Conservation (phyloP, 2,888 invertebrate genomes). For the Amitus sp. region DNA sequence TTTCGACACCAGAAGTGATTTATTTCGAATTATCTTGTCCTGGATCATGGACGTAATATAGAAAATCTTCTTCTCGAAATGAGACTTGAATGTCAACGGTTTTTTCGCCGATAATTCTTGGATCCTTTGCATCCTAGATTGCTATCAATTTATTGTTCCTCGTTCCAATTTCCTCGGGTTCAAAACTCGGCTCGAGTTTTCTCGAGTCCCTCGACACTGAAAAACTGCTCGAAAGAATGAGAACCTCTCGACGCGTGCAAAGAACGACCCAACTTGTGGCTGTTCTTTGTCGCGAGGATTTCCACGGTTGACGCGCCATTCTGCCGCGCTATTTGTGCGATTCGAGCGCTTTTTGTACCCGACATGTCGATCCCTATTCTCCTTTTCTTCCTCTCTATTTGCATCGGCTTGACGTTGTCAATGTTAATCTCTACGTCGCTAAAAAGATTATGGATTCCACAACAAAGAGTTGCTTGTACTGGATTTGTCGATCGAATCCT, state of each 20-base stretch:
- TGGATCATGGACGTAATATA: neutral
- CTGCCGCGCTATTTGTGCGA: constrained; percentile 17
- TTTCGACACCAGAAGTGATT: constrained; percentile 1
- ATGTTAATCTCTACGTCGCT: constrained; percentile 15
- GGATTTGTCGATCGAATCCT: constrained; percentile 3
- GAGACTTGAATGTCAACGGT: no score
- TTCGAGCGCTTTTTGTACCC: constrained; percentile 21
- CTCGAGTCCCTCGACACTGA: constrained; percentile 5
- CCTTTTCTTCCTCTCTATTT: constrained; percentile 16
- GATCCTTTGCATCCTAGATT: neutral
- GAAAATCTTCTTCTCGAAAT: neutral
- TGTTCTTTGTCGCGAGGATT: constrained; percentile 17
- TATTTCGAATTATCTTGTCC: neutral
- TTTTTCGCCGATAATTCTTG: no score
- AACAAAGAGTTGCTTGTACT: constrained; percentile 3
- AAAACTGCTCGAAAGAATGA: constrained; percentile 5
- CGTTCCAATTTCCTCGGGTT: neutral
- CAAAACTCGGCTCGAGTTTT: neutral
- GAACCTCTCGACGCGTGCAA: constrained; percentile 15
- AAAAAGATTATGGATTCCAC: constrained; percentile 10
- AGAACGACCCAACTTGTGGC: constrained; percentile 16
- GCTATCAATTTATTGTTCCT: neutral
- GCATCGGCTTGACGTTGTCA: constrained; percentile 24
- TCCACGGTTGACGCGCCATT: constrained; percentile 21
- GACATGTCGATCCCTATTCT: constrained; percentile 17